Evolutionary conservation across 2,888 invertebrate species (phyloP), one percentile per base, ranked within the genome.

Genomic region (Tachina grossa): DNA sequence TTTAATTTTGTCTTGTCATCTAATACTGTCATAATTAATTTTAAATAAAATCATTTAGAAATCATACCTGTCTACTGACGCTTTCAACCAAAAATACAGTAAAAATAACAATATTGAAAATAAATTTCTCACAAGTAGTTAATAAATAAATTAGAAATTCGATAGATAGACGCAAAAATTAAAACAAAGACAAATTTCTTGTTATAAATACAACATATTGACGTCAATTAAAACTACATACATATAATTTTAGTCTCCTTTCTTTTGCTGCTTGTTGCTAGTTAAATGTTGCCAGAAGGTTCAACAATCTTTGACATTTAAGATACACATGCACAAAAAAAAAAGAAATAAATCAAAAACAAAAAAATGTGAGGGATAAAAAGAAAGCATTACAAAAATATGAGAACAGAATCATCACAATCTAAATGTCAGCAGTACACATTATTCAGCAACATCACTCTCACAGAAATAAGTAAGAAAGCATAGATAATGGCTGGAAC

Each of bases 301-400:
- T 83, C 78, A 83, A 83, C 68, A 83, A 53, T 78, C 83, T 83
- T 59, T 78, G 51, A 74, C 78, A 83, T 78, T 78, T 82, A 31
- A 41, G 49, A 47, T 80, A 71, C 47, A 79, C 31, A 31, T 6
- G 0, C 31, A 31, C 0, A 5, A 0, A 31, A 0, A 72, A 59
- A 51, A 14, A 19, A 41, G 9, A 72, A 39, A 9, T 1, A 53
- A n/a, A 45, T 13, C 13, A 66, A n/a, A 55, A 13, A 8, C 19
- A 51, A 22, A 1, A n/a, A 53, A 19, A 55, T n/a, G 66, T 16
- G 41, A 3, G 14, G 43, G 4, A 19, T 16, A 13, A 43, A 13
- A 45, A n/a, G 19, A 61, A 49, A 11, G 6, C 4, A 49, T 31
- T 31, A 31, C 31, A 31, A 5, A 11, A 45, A 43, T 8, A 22